These are phyloP conservation scores for Oncorhynchus mykiss DNA, from an alignment of 2,113 vertebrate genomes.

Conservation along the genomic window DNA sequence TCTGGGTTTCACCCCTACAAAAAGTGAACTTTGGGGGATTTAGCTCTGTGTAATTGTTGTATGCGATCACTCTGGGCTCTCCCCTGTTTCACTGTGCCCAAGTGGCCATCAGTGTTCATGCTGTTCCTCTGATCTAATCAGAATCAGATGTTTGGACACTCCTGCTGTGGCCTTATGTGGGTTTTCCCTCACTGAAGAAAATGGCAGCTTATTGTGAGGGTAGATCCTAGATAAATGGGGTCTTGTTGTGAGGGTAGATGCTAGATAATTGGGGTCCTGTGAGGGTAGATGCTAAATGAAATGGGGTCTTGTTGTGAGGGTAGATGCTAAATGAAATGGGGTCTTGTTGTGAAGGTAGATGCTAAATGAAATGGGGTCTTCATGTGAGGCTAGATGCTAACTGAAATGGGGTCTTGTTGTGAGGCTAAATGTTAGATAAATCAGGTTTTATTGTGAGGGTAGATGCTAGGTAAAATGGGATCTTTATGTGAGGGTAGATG, in stretches of 20 bases:
- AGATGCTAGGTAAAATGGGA: too few relatives aligned
- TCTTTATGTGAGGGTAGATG: background rate
- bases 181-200: slow-evolving; percentile 52
- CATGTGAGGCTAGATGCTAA: too few relatives aligned
- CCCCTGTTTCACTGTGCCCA: slow-evolving; percentile 53
- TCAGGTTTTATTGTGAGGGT: too few relatives aligned
- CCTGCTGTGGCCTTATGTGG: slow-evolving; percentile 28
- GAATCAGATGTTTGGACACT: slow-evolving; percentile 57
- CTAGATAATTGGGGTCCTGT: too few relatives aligned
- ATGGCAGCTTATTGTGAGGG: slow-evolving; percentile 19
- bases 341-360: background rate
- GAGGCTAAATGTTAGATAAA: too few relatives aligned
- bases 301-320: too few relatives aligned
- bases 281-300: too few relatives aligned
- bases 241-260: too few relatives aligned
- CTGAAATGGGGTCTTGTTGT: too few relatives aligned
- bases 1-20: slow-evolving; percentile 57
- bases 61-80: slow-evolving; percentile 59
- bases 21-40: slow-evolving; percentile 55
- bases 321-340: too few relatives aligned
- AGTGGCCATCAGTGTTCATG: slow-evolving; percentile 52
- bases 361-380: background rate
- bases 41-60: slow-evolving; percentile 54
- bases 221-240: too few relatives aligned
- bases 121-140: slow-evolving; percentile 62